A percentile compares a stretch with the other conserved stretches of the same genome.
Conservation (phyloP, 2,888 invertebrate species). For the Lithosia quadra region DNA sequence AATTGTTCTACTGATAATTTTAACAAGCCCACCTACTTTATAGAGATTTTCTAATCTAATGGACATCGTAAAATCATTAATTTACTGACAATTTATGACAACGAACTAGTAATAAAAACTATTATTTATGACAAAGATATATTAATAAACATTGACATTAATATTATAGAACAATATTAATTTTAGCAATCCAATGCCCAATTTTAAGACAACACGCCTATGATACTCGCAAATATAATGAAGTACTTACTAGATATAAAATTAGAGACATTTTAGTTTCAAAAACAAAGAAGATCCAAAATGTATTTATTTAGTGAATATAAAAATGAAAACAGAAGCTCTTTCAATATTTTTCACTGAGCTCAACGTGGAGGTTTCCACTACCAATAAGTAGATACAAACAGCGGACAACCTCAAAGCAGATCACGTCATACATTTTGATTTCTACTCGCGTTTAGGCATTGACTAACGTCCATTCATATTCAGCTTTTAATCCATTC, state of each 20-base stretch:
- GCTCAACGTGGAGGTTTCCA: constrained; percentile 1
- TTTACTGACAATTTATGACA: constrained; percentile 47
- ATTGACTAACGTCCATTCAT: constrained; percentile 66
- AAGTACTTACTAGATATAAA: too few species aligned
- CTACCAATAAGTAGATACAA: not conserved
- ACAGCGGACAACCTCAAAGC: constrained; percentile 13
- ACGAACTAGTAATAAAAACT: constrained; percentile 34
- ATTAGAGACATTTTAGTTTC: not conserved
- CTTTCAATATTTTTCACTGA: not conserved
- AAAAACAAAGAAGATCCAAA: not conserved
- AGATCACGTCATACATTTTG: constrained; percentile 58
- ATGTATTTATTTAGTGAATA: not conserved
- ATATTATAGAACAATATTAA: constrained; percentile 23
- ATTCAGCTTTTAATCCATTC: constrained; percentile 68
- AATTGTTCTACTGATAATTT: constrained; percentile 50
- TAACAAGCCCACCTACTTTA: constrained; percentile 48
- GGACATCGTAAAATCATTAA: constrained; percentile 46
- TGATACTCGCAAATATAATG: not conserved
- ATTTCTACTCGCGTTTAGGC: constrained; percentile 58
- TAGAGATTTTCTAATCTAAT: constrained; percentile 35
- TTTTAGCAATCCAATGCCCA: constrained; percentile 35
- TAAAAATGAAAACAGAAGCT: not conserved
- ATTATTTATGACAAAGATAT: constrained; percentile 35
- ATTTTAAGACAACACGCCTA: not conserved
- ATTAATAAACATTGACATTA: constrained; percentile 14